A percentile compares a stretch with the other conserved stretches of the same genome.
Conservation (phyloP, 2,888 invertebrate genomes). For the Pachliopta kotzebuea region DNA sequence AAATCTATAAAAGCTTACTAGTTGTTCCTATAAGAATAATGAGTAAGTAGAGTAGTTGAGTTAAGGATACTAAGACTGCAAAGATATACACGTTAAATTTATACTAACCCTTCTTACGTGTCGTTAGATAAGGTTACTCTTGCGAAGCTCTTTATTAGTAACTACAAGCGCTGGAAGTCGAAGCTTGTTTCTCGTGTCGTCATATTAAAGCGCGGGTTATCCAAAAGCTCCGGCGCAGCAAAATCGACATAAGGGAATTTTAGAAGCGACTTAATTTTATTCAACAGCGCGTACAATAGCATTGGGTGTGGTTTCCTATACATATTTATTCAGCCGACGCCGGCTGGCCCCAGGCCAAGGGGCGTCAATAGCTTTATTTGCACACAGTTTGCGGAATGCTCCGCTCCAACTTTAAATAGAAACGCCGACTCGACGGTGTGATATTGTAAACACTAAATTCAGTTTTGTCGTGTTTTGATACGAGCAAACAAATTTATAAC, state of each 20-base stretch:
- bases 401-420: slow-evolving; percentile 30
- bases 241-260: slow-evolving; percentile 13
- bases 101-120: no score
- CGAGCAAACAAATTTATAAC: no score
- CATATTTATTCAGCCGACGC: slow-evolving; percentile 40
- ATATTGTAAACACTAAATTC: slow-evolving; percentile 10
- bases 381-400: slow-evolving; percentile 32
- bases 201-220: neutral
- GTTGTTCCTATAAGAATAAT: no score
- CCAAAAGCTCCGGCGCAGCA: neutral
- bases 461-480: slow-evolving; percentile 2
- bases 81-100: no score
- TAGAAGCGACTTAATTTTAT: slow-evolving; percentile 17
- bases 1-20: no score
- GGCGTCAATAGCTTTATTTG: slow-evolving; percentile 39
- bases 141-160: no score
- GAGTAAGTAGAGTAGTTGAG: no score
- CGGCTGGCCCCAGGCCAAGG: slow-evolving; percentile 41
- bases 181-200: no score
- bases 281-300: slow-evolving; percentile 21
- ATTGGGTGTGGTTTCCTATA: slow-evolving; percentile 36
- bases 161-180: no score
- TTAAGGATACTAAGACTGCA: no score
- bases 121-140: no score
- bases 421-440: slow-evolving; percentile 13